Evolutionary conservation across 2,113 vertebrate species (phyloP).

Genomic region (Agelaius phoeniceus): DNA sequence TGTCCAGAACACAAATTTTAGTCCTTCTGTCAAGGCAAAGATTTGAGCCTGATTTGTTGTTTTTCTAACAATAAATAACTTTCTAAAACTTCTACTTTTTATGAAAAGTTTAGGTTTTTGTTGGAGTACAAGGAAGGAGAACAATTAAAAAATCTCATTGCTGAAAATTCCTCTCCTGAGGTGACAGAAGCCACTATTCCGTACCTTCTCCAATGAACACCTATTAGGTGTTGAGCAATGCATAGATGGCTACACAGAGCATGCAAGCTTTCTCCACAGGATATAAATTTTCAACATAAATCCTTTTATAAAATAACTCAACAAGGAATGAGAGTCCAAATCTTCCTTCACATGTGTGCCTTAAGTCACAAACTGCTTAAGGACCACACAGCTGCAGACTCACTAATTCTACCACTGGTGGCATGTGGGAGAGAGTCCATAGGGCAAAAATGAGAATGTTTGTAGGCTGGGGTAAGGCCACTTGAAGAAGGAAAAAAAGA

Average conservation of each 20-base stretch:
- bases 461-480: fast-evolving
- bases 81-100: neutral
- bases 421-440: neutral
- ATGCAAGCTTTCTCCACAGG: neutral
- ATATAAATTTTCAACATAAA: neutral
- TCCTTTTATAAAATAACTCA: neutral
- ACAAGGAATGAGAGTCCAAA: neutral
- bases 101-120: neutral
- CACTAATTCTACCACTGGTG: neutral
- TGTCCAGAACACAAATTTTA: neutral
- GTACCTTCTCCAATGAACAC: neutral
- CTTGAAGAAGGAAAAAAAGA: neutral
- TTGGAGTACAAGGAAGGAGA: neutral
- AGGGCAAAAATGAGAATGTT: neutral
- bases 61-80: neutral
- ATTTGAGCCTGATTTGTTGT: neutral
- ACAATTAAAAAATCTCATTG: neutral
- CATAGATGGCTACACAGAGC: neutral
- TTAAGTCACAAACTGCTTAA: neutral
- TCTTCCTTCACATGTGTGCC: neutral
- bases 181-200: neutral
- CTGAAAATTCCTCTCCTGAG: neutral
- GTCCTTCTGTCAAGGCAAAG: neutral
- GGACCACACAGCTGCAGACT: neutral
- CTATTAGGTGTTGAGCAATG: neutral